Percentiles rank a stretch among this genome's conserved stretches.
These are phyloP conservation scores for Trematomus bernacchii DNA, from an alignment of 2,797 vertebrate species.

Conservation along the genomic window DNA sequence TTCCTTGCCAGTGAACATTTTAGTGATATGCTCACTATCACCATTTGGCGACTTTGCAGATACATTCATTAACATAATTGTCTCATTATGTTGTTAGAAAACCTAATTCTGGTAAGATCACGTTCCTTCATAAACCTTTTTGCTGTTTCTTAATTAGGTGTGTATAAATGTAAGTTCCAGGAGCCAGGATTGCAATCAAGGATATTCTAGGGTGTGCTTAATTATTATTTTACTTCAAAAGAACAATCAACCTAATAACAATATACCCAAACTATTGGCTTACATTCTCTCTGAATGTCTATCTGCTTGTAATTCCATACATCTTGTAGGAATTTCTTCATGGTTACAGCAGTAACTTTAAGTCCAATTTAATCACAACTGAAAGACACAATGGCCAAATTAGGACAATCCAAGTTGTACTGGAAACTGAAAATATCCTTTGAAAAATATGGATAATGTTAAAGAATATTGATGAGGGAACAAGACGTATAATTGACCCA, in stretches of 20 bases:
- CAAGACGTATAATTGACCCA: conserved; percentile 17
- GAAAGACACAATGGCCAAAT: conserved; percentile 1
- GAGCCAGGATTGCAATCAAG: not conserved
- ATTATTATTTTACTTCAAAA: conserved; percentile 4
- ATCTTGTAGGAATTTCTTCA: not conserved
- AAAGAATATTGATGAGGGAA: conserved; percentile 19
- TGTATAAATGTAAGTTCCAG: conserved; percentile 9
- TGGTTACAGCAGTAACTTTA: conserved; percentile 7
- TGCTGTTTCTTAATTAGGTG: not conserved
- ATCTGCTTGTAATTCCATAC: not conserved
- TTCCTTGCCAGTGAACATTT: not conserved
- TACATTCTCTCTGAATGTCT: conserved; percentile 2
- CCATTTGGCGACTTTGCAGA: conserved; percentile 2
- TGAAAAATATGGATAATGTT: conserved; percentile 3
- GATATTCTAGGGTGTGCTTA: not conserved
- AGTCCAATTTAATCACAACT: not conserved
- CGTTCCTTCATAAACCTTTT: conserved; percentile 4
- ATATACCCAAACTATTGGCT: conserved; percentile 12
- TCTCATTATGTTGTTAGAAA: conserved; percentile 16
- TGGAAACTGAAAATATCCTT: conserved; percentile 8
- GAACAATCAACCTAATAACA: not conserved
- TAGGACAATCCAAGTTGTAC: conserved; percentile 16
- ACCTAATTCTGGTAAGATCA: not conserved
- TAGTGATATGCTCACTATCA: not conserved
- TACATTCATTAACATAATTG: not conserved